Evolutionary conservation across 1,140 invertebrate species (phyloP).

Genomic region (Macrostomum lignano): DNA sequence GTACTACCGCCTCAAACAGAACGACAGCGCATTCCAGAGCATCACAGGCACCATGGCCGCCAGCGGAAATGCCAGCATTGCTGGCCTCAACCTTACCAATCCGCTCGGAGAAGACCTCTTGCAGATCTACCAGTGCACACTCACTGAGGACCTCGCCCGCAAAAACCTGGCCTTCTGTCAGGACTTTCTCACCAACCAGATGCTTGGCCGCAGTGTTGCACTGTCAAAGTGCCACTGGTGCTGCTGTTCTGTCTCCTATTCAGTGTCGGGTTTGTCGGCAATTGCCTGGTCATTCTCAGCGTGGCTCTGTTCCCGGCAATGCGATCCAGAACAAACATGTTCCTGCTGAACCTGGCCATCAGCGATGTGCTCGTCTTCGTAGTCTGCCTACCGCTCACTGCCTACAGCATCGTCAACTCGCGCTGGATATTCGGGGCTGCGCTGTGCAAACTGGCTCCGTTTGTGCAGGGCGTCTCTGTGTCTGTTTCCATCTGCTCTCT

Average conservation of each 20-base stretch:
- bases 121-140: no score
- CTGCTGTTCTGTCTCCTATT: not conserved
- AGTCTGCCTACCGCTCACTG: slow-evolving; percentile 55
- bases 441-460: slow-evolving; percentile 53
- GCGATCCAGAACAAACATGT: slow-evolving; percentile 59
- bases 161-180: no score
- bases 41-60: no score
- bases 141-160: no score
- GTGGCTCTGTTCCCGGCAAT: slow-evolving; percentile 25
- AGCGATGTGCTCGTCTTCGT: slow-evolving; percentile 47
- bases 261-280: not conserved
- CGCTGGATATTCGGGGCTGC: slow-evolving; percentile 51
- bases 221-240: no score
- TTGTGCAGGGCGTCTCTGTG: slow-evolving; percentile 37
- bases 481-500: slow-evolving; percentile 46
- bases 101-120: no score
- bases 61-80: no score
- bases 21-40: no score
- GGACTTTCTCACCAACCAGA: no score
- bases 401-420: slow-evolving; percentile 46
- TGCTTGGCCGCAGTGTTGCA: no score
- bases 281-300: not conserved
- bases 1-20: no score
- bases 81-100: no score
- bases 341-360: slow-evolving; percentile 45